phyloP scores from a whole-genome alignment of 2,113 vertebrate species.

The Myodes glareolus region DNA sequence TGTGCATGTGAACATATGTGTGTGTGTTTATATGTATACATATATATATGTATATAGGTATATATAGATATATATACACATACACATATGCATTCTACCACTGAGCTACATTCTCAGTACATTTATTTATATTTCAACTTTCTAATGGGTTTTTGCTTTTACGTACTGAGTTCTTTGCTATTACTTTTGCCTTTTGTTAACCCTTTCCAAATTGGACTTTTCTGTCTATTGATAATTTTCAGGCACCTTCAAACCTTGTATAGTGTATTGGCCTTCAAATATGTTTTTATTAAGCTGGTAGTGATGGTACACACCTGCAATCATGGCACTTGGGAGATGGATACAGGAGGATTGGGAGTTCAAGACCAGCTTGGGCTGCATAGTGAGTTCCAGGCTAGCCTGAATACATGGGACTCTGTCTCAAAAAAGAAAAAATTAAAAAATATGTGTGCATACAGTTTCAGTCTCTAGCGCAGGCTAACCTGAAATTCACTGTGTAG shows the following conservation, averaged over 20 bases:
- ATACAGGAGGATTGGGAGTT: background rate
- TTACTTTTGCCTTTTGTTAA: background rate
- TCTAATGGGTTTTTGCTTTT: background rate
- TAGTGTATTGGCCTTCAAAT: background rate
- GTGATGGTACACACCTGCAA: background rate
- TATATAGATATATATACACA: background rate
- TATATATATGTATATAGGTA: too few relatives aligned
- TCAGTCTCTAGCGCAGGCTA: background rate
- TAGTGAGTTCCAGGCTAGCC: background rate
- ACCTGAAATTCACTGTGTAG: background rate
- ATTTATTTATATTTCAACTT: slow-evolving; percentile 20
- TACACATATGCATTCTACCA: background rate
- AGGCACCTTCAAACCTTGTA: background rate
- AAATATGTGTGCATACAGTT: background rate
- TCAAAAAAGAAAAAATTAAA: background rate
- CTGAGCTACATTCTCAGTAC: background rate
- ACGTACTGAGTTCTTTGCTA: background rate
- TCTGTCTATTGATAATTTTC: background rate
- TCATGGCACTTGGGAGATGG: background rate
- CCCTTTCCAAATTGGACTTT: background rate
- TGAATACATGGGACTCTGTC: background rate
- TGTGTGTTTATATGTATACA: too few relatives aligned
- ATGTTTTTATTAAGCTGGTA: background rate
- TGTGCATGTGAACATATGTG: too few relatives aligned
- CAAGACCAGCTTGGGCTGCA: background rate